Base-by-base conservation (phyloP, 1,140 invertebrate species). In the Bombus superbus region DNA sequence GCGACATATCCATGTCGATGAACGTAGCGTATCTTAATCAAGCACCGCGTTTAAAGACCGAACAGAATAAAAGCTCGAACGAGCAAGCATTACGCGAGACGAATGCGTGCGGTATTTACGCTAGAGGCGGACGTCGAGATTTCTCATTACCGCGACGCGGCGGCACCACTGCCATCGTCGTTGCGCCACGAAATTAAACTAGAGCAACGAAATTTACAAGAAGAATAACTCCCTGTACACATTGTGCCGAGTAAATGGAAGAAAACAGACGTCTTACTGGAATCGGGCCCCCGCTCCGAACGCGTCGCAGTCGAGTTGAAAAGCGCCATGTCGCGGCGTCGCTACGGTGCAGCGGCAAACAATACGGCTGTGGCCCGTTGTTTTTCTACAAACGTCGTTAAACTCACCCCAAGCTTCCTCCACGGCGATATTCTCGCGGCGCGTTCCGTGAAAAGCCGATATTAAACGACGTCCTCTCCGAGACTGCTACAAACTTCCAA, bases 351-450 rank as follows among this genome's bases (percentile, higher is more conserved):
- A 62, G 75, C 59, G 47, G 72, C 69, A 59, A 82, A 89, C 89
- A 84, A 83, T 78, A 72, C 72, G 40, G 75, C 42, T 69, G 28
- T n/a, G 66, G 59, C 38, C 77, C 71, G 62, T 53, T 86, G 77
- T 90, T 90, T 90, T 90, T 86, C 53, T 59, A 86, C 80, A 90
- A 90, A 86, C 83, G 89, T 90, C 89, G 89, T 90, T 90, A 90
- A 90, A 88, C 89, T 79, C n/a, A 15, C 15, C 35, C n/a, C 44
- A 13, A 15, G 76, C 28, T 72, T 59, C 22, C 35, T 57, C 35
- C 68, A 3, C 32, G 32, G 25, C 35, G n/a, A 75, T 38, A 71
- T 84, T 72, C 66, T 38, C 53, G 10, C 25, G 13, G 28, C 15
- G 11, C 1, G 42, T 13, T 15, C 40, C 35, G 2, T 42, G 42